Conservation (phyloP, 2,888 invertebrate species). For the Rhabditoides inermis region DNA sequence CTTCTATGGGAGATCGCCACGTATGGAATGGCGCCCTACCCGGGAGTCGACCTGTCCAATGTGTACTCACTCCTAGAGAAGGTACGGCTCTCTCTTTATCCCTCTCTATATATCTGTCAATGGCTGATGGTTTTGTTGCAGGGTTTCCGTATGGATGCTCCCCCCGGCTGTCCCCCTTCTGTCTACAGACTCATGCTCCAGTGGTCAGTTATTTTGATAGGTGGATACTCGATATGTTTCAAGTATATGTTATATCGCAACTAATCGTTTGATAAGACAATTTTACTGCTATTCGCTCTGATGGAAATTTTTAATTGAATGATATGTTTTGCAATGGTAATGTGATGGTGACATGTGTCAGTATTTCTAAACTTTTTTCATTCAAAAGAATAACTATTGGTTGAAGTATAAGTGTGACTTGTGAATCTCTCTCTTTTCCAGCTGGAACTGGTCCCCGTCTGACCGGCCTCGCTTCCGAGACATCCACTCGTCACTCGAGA, state of each 20-base stretch:
- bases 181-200: conserved; percentile 64
- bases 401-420: too few species aligned
- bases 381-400: too few species aligned
- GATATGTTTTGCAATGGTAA: too few species aligned
- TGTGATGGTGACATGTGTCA: too few species aligned
- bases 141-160: conserved; percentile 91
- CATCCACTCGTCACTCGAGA: conserved; percentile 72
- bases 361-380: too few species aligned
- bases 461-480: conserved; percentile 91
- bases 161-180: conserved; percentile 88
- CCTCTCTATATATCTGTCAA: too few species aligned
- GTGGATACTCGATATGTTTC: too few species aligned
- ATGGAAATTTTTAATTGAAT: too few species aligned
- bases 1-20: conserved; percentile 98
- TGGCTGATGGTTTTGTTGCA: too few species aligned
- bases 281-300: too few species aligned
- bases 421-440: conserved; percentile 43
- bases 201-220: conserved; percentile 10
- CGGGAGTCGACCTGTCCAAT: conserved; percentile 95
- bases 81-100: conserved; percentile 31
- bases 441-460: conserved; percentile 91
- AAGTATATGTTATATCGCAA: too few species aligned
- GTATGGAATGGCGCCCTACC: conserved; percentile 95
- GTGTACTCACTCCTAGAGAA: conserved; percentile 94
- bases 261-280: too few species aligned